Evolutionary conservation across 2,113 vertebrate genomes (phyloP).

Genomic region (Clarias batrachus): DNA sequence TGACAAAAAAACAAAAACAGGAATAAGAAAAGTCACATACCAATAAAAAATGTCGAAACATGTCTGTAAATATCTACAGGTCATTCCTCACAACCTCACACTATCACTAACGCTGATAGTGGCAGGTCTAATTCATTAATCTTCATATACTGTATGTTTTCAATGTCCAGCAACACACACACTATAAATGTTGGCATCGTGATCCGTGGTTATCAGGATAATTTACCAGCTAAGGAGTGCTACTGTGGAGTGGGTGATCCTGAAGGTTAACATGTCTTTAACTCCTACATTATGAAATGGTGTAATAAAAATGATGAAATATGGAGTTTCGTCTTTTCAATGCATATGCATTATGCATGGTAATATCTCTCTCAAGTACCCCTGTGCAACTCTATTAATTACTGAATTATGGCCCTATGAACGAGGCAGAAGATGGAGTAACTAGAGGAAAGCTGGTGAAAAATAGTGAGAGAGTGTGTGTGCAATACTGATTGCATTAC

Average conservation of each 20-base stretch:
- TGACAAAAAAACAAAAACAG: neutral
- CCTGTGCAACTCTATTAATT: slow-evolving; percentile 55
- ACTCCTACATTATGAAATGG: slow-evolving; percentile 33
- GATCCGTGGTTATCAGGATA: slow-evolving; percentile 11
- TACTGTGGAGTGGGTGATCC: slow-evolving; percentile 23
- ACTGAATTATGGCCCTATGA: slow-evolving; percentile 46
- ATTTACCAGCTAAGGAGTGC: neutral
- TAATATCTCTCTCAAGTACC: slow-evolving; percentile 52
- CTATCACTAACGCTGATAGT: neutral
- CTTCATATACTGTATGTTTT: neutral
- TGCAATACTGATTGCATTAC: slow-evolving; percentile 29
- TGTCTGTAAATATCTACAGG: neutral
- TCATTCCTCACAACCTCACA: neutral
- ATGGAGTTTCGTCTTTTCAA: slow-evolving; percentile 38
- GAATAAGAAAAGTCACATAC: neutral
- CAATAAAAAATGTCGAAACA: neutral
- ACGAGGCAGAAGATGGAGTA: slow-evolving; percentile 12
- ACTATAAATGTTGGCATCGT: neutral
- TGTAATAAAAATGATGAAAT: slow-evolving; percentile 51
- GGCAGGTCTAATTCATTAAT: neutral
- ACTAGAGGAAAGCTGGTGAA: neutral
- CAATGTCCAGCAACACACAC: neutral
- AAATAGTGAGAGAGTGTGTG: slow-evolving; percentile 1
- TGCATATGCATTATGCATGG: slow-evolving; percentile 49
- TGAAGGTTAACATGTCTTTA: slow-evolving; percentile 39